phyloP scores from a whole-genome alignment of 1,140 invertebrate genomes.

The Drosophila athabasca region DNA sequence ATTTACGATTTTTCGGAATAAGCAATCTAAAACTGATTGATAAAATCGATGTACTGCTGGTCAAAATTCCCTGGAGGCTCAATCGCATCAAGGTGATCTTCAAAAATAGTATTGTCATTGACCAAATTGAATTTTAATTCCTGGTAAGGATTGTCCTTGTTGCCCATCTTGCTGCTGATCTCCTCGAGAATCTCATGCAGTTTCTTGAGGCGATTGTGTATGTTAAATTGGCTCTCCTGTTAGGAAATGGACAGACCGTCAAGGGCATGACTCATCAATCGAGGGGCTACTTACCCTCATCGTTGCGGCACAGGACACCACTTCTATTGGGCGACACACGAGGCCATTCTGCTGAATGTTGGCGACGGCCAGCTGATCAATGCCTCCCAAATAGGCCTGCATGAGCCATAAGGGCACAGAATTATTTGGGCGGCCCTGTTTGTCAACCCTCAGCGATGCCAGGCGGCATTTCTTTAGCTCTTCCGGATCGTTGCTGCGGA shows the following conservation, averaged over 20 bases:
- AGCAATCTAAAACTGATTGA: background rate
- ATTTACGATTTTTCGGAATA: too few relatives aligned
- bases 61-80: background rate
- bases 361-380: background rate
- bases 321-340: background rate
- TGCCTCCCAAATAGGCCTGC: slow-evolving; percentile 2
- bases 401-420: slow-evolving; percentile 1
- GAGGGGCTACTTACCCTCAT: background rate
- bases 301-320: background rate
- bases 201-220: background rate
- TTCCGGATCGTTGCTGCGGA: slow-evolving; percentile 9
- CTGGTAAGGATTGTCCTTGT: background rate
- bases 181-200: background rate
- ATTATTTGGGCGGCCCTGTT: too few relatives aligned
- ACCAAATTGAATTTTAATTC: background rate
- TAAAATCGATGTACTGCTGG: background rate
- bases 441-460: background rate
- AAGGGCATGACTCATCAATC: too few relatives aligned
- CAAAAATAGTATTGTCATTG: background rate
- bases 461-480: slow-evolving; percentile 19
- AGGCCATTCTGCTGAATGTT: background rate
- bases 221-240: too few relatives aligned
- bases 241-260: too few relatives aligned
- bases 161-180: background rate
- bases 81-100: background rate